Base-by-base conservation (phyloP, 2,888 invertebrate genomes). In the Cephalotes varians region DNA sequence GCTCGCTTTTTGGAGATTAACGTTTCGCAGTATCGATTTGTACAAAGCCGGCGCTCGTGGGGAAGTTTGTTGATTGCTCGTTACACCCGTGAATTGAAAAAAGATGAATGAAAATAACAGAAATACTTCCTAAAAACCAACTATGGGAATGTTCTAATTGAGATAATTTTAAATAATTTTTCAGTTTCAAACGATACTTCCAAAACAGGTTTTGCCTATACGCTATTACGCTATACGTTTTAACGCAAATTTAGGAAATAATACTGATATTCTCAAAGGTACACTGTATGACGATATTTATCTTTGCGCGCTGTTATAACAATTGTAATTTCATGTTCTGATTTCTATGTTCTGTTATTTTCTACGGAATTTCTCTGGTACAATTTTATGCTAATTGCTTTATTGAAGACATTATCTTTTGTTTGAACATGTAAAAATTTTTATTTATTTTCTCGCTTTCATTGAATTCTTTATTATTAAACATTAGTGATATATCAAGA, bases 1-100 rank as follows among this genome's bases (percentile, higher is more conserved):
- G 44, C 56, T 34, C 54, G 69, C 56, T 69, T 79, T 69, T 79
- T 69, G 47, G 67, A 44, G 56, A 79, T 67, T 77, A 44, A 58
- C 21, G 44, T 67, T 44, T 28, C 25, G 44, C 56, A 54, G 12
- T 47, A 69, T 69, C 34, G 69, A 67, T 56, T 44, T 51, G 28
- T 51, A 40, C 37, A 37, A 49, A 60, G 34, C 21, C 28, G 5
- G n/a, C 37, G 65, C 15, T 37, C 37, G n/a, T 64, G 51, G 12
- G 28, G 12, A 62, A 74, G 49, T 37, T 73, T 62, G 47, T 76
- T 65, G 64, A 76, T 64, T 40, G 76, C 40, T 65, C 40, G 51
- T 73, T 58, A 44, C 58, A 44, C 9, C 34, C 12, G 49, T 12
- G n/a, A 69, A 34, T 51, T 34, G 44, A 56, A 25, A 47, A 56